Evolutionary conservation across 2,888 invertebrate species (phyloP), one percentile per base, ranked within the genome.

Genomic region (Drosophila koepferae): DNA sequence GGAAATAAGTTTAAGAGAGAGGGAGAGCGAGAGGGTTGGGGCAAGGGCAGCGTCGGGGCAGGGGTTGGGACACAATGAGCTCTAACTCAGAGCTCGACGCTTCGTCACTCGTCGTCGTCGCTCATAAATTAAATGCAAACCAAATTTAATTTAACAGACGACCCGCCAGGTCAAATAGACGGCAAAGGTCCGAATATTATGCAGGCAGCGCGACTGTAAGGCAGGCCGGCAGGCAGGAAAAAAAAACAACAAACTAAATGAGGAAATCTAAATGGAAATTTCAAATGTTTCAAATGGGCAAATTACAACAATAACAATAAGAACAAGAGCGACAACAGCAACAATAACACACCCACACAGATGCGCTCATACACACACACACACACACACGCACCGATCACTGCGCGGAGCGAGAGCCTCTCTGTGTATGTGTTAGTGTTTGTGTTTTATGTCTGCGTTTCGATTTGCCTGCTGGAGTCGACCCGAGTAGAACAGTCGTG

Each of bases 231-330:
- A 48, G 28, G n/a, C 48, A 48, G 48, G 28, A 28, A 49, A 51
- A 51, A 70, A 49, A 74, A 44, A 36, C 14, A 41, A 41, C 28
- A 44, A 44, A 18, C 53, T 49, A 72, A 80, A 80, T 76, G 77
- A 74, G 85, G 73, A 81, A 86, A 88, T 79, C 74, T 80, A 85
- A 81, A 87, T 87, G 88, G 86, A 85, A 86, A 86, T 89, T 88
- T 86, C 82, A 86, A 86, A 86, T 86, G 88, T 88, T 85, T 85
- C 86, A 83, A 86, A 85, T 80, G 88, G 72, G 80, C 74, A 81
- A 77, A 82, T 72, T 74, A 80, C 81, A 83, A 74, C 73, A 80
- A 43, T 59, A 75, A 60, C 63, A 73, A 66, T 53, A 74, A 74
- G 40, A 72, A 63, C 64, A 61, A 53, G 43, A 36, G 51, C 44